phyloP scores from a whole-genome alignment of 37 sponge, comb jelly and placozoan species.

The Cliona cf. orientalis region DNA sequence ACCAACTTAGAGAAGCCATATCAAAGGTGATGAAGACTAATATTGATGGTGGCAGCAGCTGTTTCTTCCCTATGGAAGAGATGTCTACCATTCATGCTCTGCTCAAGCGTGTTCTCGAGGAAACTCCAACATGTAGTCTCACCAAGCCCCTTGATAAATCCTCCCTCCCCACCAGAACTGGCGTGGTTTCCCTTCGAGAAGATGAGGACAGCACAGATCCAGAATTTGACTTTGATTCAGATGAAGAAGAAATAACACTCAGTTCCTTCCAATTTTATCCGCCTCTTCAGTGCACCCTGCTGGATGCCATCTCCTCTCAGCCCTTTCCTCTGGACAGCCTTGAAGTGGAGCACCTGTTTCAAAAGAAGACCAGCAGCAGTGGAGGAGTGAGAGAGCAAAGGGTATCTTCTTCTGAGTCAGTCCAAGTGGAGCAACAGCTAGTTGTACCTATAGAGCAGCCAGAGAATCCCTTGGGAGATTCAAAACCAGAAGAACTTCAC shows the following conservation, averaged over 20 bases:
- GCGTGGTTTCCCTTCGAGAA: not conserved
- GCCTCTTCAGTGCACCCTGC: conserved; percentile 6
- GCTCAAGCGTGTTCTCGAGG: conserved; percentile 11
- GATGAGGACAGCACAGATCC: not conserved
- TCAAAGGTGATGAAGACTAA: conserved; percentile 25
- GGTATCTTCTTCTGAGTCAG: too few species aligned
- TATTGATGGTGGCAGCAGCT: not conserved
- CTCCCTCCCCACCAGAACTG: not conserved
- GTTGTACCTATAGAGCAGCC: too few species aligned
- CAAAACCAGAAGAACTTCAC: too few species aligned
- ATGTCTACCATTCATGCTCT: not conserved
- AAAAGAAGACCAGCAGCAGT: too few species aligned
- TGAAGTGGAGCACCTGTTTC: too few species aligned
- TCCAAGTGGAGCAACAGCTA: too few species aligned
- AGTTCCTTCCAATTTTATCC: conserved; percentile 15
- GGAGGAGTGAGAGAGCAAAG: too few species aligned
- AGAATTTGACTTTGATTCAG: not conserved
- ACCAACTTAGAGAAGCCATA: conserved; percentile 48
- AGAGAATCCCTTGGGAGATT: too few species aligned
- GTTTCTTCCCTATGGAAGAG: conserved; percentile 15
- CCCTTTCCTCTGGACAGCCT: not conserved
- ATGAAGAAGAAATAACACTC: not conserved
- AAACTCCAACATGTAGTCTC: not conserved
- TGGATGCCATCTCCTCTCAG: not conserved
- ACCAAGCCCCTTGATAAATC: not conserved